Evolutionary conservation across 2,797 vertebrate genomes (phyloP), one percentile per base, ranked within the genome.

Genomic region (Enteromius viviparus): DNA sequence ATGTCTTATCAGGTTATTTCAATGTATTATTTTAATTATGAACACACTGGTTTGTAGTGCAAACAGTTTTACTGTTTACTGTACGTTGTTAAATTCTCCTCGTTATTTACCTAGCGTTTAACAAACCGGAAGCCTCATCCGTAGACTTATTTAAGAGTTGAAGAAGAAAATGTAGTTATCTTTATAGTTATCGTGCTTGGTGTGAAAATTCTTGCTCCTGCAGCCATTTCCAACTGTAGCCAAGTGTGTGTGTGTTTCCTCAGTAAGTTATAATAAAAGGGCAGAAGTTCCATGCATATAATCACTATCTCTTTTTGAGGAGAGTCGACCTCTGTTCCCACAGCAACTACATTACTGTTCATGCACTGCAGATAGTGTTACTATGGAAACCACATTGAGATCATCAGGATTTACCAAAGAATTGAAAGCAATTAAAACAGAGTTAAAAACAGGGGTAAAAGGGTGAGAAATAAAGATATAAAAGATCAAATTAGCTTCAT

Each of bases 371-470:
- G 80, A 76, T 42, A 77, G 51, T 0, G 62, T 88, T 86, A n/a
- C 85, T 85, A 85, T 85, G 78, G 85, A 42, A 84, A 87, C 82
- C 26, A 1, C 64, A 81, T 76, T 51, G 32, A 58, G 65, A 79
- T 84, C 32, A 55, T 74, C 64, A 53, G 66, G 69, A 80, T 80
- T 53, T 74, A 66, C 68, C 23, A 64, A 66, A 23, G 17, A 76
- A 66, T 75, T 42, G n/a, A 66, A 53, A n/a, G 47, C 58, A 69
- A 68, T 82, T 82, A 82, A 82, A 76, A 76, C 71, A 76, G 45
- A 82, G 55, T n/a, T 19, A 77, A 68, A 76, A 76, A 42, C 5
- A 32, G 34, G 4, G 34, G 62, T n/a, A 34, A 8, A 66, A 21
- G 19, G 11, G 11, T n/a, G 37, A 58, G 37, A 68, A 19, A 55